phyloP scores from a whole-genome alignment of 1,140 invertebrate genomes.

The Dufourea novaeangliae region DNA sequence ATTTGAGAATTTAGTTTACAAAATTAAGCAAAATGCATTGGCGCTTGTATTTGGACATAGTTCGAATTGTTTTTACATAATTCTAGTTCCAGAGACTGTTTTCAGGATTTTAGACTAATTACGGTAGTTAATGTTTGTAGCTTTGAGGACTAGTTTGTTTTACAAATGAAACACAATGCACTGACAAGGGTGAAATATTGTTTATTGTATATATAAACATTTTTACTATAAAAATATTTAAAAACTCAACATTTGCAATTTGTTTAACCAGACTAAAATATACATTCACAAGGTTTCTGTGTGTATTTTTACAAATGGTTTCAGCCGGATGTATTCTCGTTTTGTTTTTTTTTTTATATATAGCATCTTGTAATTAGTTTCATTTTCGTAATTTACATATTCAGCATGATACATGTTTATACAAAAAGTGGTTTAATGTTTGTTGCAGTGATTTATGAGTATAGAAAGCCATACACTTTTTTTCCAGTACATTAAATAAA shows the following conservation, averaged over 20 bases:
- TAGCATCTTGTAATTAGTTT: constrained; percentile 62
- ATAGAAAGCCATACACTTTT: not conserved
- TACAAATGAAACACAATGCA: not conserved
- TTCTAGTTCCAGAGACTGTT: not conserved
- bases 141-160: not conserved
- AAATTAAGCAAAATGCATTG: not conserved
- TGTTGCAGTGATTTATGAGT: not conserved
- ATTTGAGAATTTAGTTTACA: not conserved
- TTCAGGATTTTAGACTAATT: too few relatives aligned
- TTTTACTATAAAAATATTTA: not conserved
- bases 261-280: not conserved
- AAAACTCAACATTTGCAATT: not conserved
- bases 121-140: too few relatives aligned
- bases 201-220: not conserved
- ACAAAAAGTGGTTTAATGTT: not conserved
- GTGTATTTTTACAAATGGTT: not conserved
- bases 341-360: constrained; percentile 12
- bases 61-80: not conserved
- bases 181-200: not conserved
- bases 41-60: not conserved
- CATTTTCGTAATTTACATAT: constrained; percentile 5
- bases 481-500: not conserved
- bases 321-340: not conserved
- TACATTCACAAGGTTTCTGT: not conserved
- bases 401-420: not conserved